Evolutionary conservation across 2,113 vertebrate species (phyloP), one percentile per base, ranked within the genome.

Genomic region (Mionectes macconnelli): DNA sequence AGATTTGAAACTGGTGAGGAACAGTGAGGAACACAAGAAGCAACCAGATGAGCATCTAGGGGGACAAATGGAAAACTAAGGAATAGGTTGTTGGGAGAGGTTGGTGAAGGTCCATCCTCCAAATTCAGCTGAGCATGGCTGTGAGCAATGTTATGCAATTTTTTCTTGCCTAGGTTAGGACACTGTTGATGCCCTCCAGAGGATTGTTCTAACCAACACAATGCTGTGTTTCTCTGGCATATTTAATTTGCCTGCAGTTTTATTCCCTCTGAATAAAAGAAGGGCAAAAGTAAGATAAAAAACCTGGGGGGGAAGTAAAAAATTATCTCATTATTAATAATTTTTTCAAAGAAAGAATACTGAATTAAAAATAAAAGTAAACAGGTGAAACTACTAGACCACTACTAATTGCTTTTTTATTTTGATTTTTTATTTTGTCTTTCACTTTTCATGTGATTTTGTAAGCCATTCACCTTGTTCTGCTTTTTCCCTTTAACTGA

Each of bases 1-100:
- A 74, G 42, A 39, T 55, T 68, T 67, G 25, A 91, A 91, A 49
- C 7, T 47, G 20, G 12, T 50, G 35, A 81, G 22, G 14, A 60
- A 78, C 6, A 11, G 0, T 55, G 33, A 84, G 23, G 11, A 56
- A 78, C 6, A 14, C 0, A 2, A 55, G 33, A 15, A 70, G 50
- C 13, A 77, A 87, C 14, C 12, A 42, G 23, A 27, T 4, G 10
- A 67, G 6, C 27, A 67, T 84, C 39, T 55, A 39, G 10, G 33
- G 23, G 10, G 74, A 67, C 20, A 69, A 69, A 69, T 40, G 20
- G 10, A 68, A 47, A 30, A 19, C 21, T 31, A 40, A 76, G 20
- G 33, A 69, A 62, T 2, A n/a, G 25, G 4, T 24, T 84, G 24
- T 4, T 73, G 35, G 37, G 17, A 66, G n/a, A 74, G 4, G 14